Conservation (phyloP, 2,113 vertebrate genomes). For the Melanostigma gelatinosum region DNA sequence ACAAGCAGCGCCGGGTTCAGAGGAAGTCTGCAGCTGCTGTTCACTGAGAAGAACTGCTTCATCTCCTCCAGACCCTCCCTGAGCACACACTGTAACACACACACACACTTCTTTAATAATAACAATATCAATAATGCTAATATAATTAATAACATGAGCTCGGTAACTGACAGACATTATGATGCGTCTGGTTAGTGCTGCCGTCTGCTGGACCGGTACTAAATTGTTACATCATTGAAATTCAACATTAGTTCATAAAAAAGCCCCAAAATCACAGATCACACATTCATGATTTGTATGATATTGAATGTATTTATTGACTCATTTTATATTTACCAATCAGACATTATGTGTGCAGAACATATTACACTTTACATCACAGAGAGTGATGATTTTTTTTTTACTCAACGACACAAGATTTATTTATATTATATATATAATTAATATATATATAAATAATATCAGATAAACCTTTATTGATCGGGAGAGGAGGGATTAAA, state of each 20-base stretch:
- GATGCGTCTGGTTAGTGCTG: neutral
- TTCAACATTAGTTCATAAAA: neutral
- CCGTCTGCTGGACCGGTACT: neutral
- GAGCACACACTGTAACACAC: conserved; percentile 82
- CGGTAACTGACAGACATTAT: neutral
- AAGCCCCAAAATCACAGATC: neutral
- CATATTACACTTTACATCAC: no score
- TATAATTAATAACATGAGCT: neutral
- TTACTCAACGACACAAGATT: no score
- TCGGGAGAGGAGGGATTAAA: no score
- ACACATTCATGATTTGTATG: no score
- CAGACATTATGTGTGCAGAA: no score
- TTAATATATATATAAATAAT: no score
- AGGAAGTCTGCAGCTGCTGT: conserved; percentile 91
- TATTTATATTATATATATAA: no score
- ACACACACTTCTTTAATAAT: neutral
- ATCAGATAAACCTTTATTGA: no score
- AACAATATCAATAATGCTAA: neutral
- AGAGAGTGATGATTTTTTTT: no score
- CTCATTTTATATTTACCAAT: no score
- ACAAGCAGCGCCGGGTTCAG: conserved; percentile 93
- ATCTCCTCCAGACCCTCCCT: conserved; percentile 89
- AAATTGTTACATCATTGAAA: neutral
- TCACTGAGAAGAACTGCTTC: conserved; percentile 89
- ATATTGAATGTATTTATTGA: no score